Evolutionary conservation across 1,140 invertebrate genomes (phyloP).

Genomic region (Cydia amplana): DNA sequence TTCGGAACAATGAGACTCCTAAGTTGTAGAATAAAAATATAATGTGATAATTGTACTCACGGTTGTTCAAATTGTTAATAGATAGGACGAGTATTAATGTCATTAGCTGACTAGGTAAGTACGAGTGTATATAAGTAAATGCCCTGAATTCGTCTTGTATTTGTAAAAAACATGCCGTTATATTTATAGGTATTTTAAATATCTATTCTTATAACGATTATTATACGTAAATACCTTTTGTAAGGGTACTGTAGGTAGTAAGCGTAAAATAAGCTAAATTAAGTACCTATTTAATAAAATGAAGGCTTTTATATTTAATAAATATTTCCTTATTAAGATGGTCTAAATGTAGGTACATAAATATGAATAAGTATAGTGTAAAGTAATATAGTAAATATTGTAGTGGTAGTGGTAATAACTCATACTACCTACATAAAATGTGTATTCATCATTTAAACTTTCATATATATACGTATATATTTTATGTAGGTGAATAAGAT

Average conservation of each 20-base stretch:
- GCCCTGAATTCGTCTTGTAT: conserved; percentile 5
- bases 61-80: conserved; percentile 57
- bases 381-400: neutral
- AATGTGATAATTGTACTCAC: conserved; percentile 66
- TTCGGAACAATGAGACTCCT: conserved; percentile 62
- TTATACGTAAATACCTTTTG: neutral
- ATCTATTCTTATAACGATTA: neutral
- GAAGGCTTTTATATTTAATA: neutral
- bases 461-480: no score
- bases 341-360: conserved; percentile 11
- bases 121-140: neutral
- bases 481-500: no score
- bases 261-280: neutral
- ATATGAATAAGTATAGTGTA: neutral
- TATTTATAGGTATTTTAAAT: neutral
- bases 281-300: neutral
- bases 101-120: neutral
- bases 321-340: neutral
- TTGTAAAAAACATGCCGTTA: neutral
- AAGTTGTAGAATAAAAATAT: conserved; percentile 37
- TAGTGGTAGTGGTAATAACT: no score
- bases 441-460: no score
- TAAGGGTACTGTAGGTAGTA: neutral
- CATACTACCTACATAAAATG: no score
- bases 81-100: conserved; percentile 32